A percentile compares a stretch with the other conserved stretches of the same genome.
phyloP scores from a whole-genome alignment of 2,888 invertebrate species.

The Agrotis exclamationis region DNA sequence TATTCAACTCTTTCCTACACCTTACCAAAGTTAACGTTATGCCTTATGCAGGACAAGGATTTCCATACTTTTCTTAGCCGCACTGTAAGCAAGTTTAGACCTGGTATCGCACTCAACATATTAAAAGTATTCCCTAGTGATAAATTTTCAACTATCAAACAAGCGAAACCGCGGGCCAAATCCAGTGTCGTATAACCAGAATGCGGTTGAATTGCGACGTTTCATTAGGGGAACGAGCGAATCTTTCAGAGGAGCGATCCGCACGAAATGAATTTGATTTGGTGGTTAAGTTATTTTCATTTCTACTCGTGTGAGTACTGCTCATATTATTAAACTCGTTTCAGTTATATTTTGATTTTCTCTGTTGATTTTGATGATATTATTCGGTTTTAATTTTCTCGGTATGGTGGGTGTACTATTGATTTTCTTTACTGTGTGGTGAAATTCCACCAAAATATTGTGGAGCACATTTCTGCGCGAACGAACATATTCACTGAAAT shows the following conservation, averaged over 20 bases:
- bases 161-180: too few relatives aligned
- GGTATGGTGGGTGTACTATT: background rate
- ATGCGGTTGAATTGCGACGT: conserved; percentile 73
- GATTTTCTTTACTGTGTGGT: conserved; percentile 6
- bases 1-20: too few relatives aligned
- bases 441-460: too few relatives aligned
- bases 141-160: too few relatives aligned
- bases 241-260: conserved; percentile 73
- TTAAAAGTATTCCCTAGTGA: too few relatives aligned
- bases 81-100: too few relatives aligned
- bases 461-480: too few relatives aligned
- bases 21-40: too few relatives aligned
- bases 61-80: too few relatives aligned
- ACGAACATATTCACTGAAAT: too few relatives aligned
- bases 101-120: too few relatives aligned
- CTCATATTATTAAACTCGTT: conserved; percentile 16
- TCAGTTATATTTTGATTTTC: conserved; percentile 3
- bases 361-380: conserved; percentile 28
- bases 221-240: conserved; percentile 82
- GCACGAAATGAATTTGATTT: conserved; percentile 75
- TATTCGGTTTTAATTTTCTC: conserved; percentile 3
- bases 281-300: conserved; percentile 71
- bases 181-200: conserved; percentile 37
- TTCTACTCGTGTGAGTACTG: conserved; percentile 24
- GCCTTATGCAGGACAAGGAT: too few relatives aligned